phyloP scores from a whole-genome alignment of 2,797 vertebrate genomes.

The Cuniculus paca region DNA sequence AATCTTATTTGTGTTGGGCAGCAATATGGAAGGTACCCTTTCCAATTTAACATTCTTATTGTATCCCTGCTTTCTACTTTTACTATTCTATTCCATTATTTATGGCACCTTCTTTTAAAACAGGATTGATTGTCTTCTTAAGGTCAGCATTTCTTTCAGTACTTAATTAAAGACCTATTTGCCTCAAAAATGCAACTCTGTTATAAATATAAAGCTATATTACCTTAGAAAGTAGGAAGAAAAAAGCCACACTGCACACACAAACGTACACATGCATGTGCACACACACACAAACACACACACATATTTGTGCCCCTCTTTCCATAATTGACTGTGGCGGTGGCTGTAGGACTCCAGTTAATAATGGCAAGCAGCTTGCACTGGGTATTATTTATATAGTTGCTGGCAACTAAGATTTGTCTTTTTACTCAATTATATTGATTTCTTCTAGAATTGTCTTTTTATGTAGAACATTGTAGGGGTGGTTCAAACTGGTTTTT shows the following conservation, averaged over 20 bases:
- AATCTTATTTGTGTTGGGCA: background rate
- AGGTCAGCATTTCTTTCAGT: background rate
- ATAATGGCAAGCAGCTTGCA: background rate
- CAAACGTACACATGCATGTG: no score
- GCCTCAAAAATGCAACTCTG: background rate
- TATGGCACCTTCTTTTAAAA: background rate
- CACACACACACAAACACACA: no score
- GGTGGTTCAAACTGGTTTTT: slow-evolving; percentile 67
- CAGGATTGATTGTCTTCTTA: background rate
- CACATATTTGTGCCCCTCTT: background rate
- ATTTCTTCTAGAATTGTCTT: slow-evolving; percentile 70
- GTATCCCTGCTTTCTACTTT: background rate
- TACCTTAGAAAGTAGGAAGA: background rate
- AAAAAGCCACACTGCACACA: background rate
- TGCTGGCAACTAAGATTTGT: slow-evolving; percentile 49
- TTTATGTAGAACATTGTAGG: slow-evolving; percentile 68
- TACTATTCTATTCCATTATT: background rate
- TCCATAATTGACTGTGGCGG: background rate
- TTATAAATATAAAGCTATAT: background rate
- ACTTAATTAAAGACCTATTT: background rate
- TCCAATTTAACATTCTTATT: background rate
- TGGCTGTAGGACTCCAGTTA: slow-evolving; percentile 9
- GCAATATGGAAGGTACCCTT: background rate
- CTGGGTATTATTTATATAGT: slow-evolving; percentile 65
- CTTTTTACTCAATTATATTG: slow-evolving; percentile 77